These are phyloP conservation scores for Xiphophorus couchianus DNA, from an alignment of 2,113 vertebrate species.

Conservation along the genomic window DNA sequence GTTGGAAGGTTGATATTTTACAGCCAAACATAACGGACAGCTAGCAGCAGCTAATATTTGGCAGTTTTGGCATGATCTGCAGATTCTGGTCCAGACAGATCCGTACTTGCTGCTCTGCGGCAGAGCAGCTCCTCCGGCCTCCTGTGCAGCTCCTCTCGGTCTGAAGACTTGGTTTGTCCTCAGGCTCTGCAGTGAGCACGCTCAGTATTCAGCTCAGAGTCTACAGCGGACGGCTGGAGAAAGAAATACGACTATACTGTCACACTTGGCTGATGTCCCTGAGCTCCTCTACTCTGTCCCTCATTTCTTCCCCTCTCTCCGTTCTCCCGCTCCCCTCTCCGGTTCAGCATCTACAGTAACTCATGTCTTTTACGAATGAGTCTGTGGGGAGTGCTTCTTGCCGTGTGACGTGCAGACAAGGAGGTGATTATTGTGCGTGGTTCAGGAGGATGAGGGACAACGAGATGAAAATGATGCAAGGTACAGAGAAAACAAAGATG, in stretches of 20 bases:
- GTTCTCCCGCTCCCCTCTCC: neutral
- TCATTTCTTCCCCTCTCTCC: conserved; percentile 31
- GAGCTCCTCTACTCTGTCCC: conserved; percentile 40
- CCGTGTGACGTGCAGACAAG: conserved; percentile 13
- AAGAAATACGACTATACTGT: conserved; percentile 80
- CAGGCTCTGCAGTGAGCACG: conserved; percentile 69
- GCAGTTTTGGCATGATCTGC: neutral
- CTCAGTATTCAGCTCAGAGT: conserved; percentile 83
- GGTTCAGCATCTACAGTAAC: conserved; percentile 56
- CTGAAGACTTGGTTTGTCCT: conserved; percentile 32
- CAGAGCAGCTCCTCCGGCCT: neutral
- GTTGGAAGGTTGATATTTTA: neutral
- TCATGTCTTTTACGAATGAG: conserved; percentile 51
- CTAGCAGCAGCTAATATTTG: neutral
- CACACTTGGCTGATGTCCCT: conserved; percentile 80
- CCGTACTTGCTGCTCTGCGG: neutral
- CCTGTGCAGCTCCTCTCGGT: neutral
- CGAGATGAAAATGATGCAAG: conserved; percentile 28
- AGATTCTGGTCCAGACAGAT: neutral
- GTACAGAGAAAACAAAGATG: conserved; percentile 30
- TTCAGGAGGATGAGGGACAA: conserved; percentile 2
- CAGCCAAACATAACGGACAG: neutral
- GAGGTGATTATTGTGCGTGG: conserved; percentile 37
- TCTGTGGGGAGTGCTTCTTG: conserved; percentile 48
- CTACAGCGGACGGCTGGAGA: conserved; percentile 53